phyloP scores from a whole-genome alignment of 2,888 invertebrate genomes.

The Drosophila antonietae region DNA sequence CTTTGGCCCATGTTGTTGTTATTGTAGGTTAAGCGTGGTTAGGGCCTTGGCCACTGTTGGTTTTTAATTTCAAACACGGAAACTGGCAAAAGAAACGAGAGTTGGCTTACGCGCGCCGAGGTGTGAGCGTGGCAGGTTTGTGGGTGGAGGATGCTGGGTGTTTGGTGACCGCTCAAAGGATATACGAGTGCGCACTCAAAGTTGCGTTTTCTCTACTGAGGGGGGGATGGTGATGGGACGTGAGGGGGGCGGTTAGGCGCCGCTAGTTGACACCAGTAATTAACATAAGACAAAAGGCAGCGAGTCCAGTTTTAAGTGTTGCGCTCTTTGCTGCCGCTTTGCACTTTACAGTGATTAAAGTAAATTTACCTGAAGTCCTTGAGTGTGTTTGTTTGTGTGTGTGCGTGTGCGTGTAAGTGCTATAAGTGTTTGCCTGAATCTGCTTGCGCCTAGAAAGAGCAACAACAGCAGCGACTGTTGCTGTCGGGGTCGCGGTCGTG shows the following conservation, averaged over 20 bases:
- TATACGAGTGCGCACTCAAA: slow-evolving; percentile 74
- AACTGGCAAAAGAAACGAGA: slow-evolving; percentile 43
- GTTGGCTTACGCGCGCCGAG: slow-evolving; percentile 16
- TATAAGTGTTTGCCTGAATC: slow-evolving; percentile 61
- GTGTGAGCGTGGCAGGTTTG: neutral
- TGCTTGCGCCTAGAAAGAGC: slow-evolving; percentile 56
- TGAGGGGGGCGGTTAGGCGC: neutral
- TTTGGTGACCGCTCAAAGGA: slow-evolving; percentile 65
- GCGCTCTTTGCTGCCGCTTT: slow-evolving; percentile 66
- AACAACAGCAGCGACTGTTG: slow-evolving; percentile 27
- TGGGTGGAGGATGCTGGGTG: neutral
- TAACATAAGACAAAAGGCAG: slow-evolving; percentile 78
- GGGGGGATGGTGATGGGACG: neutral
- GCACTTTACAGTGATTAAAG: slow-evolving; percentile 78
- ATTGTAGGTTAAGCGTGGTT: slow-evolving; percentile 71
- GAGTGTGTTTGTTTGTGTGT: slow-evolving; percentile 21
- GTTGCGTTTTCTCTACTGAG: slow-evolving; percentile 57
- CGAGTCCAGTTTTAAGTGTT: slow-evolving; percentile 59
- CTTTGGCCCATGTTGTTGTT: slow-evolving; percentile 51
- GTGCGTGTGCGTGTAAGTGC: slow-evolving; percentile 20
- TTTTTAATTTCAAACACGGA: slow-evolving; percentile 78
- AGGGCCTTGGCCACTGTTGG: slow-evolving; percentile 76
- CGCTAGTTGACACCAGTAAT: slow-evolving; percentile 77
- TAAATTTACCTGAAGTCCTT: slow-evolving; percentile 76
- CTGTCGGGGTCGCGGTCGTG: slow-evolving; percentile 36